Evolutionary conservation across 2,113 vertebrate species (phyloP).

Genomic region (Physeter macrocephalus): DNA sequence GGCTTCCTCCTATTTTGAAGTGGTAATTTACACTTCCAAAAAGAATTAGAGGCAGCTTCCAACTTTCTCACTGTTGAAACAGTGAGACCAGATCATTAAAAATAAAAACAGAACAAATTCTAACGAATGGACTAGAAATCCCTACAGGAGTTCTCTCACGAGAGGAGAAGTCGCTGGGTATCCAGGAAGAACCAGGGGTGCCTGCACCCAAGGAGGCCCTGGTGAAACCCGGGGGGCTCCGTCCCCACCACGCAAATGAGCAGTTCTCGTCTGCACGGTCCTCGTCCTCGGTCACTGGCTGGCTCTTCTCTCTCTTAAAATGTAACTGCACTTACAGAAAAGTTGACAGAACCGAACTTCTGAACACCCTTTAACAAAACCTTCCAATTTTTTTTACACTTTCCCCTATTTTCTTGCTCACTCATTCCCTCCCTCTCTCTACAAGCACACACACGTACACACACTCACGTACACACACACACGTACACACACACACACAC

Average conservation of each 20-base stretch:
- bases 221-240: neutral
- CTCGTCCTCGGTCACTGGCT: neutral
- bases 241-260: neutral
- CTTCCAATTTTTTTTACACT: neutral
- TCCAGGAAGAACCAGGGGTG: accelerated
- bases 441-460: neutral
- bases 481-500: too few relatives aligned
- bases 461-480: too few relatives aligned
- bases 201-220: neutral
- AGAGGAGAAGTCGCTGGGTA: neutral
- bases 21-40: neutral
- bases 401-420: neutral
- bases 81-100: neutral
- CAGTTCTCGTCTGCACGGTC: neutral
- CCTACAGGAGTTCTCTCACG: neutral
- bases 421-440: neutral
- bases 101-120: conserved; percentile 31
- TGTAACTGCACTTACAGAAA: neutral
- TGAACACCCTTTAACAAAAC: neutral
- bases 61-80: neutral
- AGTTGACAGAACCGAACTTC: neutral
- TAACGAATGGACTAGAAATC: conserved; percentile 13
- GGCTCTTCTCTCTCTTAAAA: neutral
- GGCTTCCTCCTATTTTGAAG: conserved; percentile 9
- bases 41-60: neutral